Base-by-base conservation (phyloP, 2,797 vertebrate species). In the Xiphorhynchus erythropygius region DNA sequence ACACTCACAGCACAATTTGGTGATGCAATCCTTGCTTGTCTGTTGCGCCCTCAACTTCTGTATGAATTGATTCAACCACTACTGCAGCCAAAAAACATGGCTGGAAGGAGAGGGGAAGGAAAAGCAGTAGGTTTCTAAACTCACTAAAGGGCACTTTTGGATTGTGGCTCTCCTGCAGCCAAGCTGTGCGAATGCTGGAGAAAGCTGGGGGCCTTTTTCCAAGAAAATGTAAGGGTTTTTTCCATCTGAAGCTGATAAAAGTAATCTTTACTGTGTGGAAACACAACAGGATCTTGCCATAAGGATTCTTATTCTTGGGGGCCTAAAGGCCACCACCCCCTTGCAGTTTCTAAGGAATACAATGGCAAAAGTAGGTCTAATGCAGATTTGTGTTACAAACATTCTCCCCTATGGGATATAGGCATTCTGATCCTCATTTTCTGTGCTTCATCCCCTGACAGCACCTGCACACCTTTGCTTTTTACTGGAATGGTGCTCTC, bases 31-130 rank as follows among this genome's bases (percentile, higher is more conserved):
- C 42, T 89, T 46, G 60, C 49, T 60, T 27, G 27, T 53, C 73
- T 80, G 68, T 88, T 64, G 53, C 56, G 65, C 85, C n/a, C 46
- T 88, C 80, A 64, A 42, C 69, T 56, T 78, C 70, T 44, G 71
- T 23, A 21, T 10, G 9, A 81, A 84, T 82, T 33, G 9, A 81
- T 62, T 50, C 63, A 71, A 42, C 6, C 41, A 13, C 68, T 57
- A 14, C 46, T 46, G 55, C 55, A 52, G 65, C 33, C 5, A 4
- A 84, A 84, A 23, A 13, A 4, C 41, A 18, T 3, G 3, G 33
- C 1, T 47, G 57, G 28, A 30, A 77, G 30, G 60, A 84, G n/a
- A 35, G 41, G 12, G 37, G 39, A 47, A 47, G 27, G 46, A 71
- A n/a, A 25, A 57, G 30, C 37, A 68, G 15, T 57, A 35, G 23